A percentile compares a stretch with the other conserved stretches of the same genome.
Conservation (phyloP, 2,888 invertebrate genomes). For the Caenorhabditis macrosperma region DNA sequence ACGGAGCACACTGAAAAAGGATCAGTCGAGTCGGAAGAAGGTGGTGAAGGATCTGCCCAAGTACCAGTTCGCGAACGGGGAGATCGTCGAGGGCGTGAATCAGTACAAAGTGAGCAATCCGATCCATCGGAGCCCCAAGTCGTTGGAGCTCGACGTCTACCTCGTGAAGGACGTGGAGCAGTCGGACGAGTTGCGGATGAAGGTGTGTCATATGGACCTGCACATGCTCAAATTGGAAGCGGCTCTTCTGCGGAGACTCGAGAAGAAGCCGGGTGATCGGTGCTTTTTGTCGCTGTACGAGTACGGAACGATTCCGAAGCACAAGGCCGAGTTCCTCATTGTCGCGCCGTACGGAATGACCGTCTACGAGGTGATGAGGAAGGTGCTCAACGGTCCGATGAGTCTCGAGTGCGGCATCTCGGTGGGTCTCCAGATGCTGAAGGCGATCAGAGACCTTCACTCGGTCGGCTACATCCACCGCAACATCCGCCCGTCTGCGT, state of each 20-base stretch:
- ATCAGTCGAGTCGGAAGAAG: background rate
- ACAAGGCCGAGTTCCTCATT: constrained; percentile 35
- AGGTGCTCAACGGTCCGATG: constrained; percentile 11
- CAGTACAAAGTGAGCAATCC: constrained; percentile 23
- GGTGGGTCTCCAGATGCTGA: constrained; percentile 33
- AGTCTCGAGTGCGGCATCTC: constrained; percentile 16
- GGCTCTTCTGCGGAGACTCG: constrained; percentile 32
- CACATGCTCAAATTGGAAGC: constrained; percentile 33
- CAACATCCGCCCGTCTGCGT: constrained; percentile 42
- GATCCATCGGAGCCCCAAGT: constrained; percentile 1
- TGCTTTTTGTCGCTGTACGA: constrained; percentile 33
- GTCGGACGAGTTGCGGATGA: constrained; percentile 30
- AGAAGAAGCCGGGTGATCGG: constrained; percentile 30
- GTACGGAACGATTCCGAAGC: constrained; percentile 26
- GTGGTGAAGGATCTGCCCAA: background rate
- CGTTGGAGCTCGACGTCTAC: constrained; percentile 24
- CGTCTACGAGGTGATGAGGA: constrained; percentile 32
- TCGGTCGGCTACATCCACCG: constrained; percentile 41
- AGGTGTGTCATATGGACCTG: constrained; percentile 2
- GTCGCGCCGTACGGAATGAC: constrained; percentile 33
- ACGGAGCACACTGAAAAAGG: no score
- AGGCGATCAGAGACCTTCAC: constrained; percentile 33
- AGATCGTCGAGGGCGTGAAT: constrained; percentile 32
- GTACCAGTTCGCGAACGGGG: constrained; percentile 19
- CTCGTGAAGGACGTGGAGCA: constrained; percentile 24